These are phyloP conservation scores for Chrysemys picta DNA, from an alignment of 2,113 vertebrate genomes.

Conservation along the genomic window DNA sequence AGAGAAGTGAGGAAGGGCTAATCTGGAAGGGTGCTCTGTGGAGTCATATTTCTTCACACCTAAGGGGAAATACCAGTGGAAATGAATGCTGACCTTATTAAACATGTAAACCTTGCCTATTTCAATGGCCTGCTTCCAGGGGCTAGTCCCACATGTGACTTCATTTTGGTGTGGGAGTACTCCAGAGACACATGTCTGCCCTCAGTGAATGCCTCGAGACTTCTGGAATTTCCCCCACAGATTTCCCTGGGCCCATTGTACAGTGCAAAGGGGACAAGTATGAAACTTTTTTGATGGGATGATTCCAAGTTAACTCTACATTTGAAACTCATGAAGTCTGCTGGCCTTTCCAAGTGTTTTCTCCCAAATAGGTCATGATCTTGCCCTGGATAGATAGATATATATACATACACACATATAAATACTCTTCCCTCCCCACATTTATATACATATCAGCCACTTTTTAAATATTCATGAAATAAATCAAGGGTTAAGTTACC, in stretches of 20 bases:
- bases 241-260: not conserved
- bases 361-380: not conserved
- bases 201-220: not conserved
- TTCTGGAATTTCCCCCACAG: not conserved
- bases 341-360: not conserved
- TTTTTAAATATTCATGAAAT: not conserved
- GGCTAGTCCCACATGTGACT: not conserved
- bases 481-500: not conserved
- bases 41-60: not conserved
- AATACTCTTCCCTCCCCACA: not conserved
- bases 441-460: accelerated
- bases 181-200: not conserved
- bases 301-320: not conserved
- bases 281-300: not conserved
- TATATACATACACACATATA: not conserved
- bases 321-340: not conserved
- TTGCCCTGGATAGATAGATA: not conserved
- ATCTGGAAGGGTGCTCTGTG: not conserved
- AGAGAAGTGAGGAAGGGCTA: not conserved
- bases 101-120: not conserved
- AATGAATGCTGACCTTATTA: not conserved
- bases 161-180: not conserved
- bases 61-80: not conserved
- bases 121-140: not conserved
- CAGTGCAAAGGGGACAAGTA: not conserved